Base-by-base conservation (phyloP, 2,888 invertebrate genomes). In the Ormyrus nitidulus region DNA sequence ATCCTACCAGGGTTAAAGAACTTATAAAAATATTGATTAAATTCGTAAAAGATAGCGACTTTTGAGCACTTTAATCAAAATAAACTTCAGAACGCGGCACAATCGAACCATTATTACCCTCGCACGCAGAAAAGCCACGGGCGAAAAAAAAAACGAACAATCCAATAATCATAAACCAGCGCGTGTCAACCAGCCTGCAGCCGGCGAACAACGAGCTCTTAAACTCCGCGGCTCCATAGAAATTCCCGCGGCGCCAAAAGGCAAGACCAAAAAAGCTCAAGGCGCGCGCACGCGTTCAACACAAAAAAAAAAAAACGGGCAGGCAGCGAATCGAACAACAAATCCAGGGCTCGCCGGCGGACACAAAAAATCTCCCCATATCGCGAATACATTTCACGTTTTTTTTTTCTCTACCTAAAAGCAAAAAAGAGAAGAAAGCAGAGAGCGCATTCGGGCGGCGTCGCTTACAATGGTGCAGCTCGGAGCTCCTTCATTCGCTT, bases 341-440 rank as follows among this genome's bases (percentile, higher is more conserved):
- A 34, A 34, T 34, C 34, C 34, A 34, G 34, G 34, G 3, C 34
- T 34, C 34, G 34, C 34, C 13, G n/a, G 44, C 11, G 9, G 34
- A 8, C 5, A 46, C 10, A 72, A 62, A 72, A 61, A 62, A 51
- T 72, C 73, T 64, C 69, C 34, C 56, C 51, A 70, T 70, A 76
- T 62, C 70, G 54, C 56, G 77, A 77, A 69, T 70, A 61, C 49
- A 64, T 77, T 77, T 77, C 64, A 49, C n/a, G n/a, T 11, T 68
- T 70, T 56, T 64, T 11, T 51, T 34, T 34, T 34, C 0, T 34
- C 34, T 4, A 3, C 34, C 34, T 4, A 34, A 4, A 34, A 10
- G 51, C 62, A 13, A 74, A 74, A 54, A 48, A 48, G 58, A 9
- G 8, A 62, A 76, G 4, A 61, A 9, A 64, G n/a, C 34, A 48